A percentile compares a stretch with the other conserved stretches of the same genome.
These are phyloP conservation scores for Meandrina meandrites DNA, from an alignment of 92 coral and sea anemone genomes.

Conservation along the genomic window DNA sequence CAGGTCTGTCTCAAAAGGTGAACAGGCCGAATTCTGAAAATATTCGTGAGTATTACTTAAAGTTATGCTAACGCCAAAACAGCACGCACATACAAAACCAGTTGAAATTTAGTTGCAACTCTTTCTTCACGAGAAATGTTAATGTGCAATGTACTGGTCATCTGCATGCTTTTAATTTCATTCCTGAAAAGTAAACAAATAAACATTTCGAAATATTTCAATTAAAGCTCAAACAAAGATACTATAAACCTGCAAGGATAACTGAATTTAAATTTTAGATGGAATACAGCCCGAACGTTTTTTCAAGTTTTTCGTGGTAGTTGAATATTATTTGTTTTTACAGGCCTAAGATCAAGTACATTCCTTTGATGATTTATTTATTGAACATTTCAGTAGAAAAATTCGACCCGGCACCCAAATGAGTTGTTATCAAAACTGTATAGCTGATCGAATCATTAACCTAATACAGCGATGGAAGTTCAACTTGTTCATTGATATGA, in stretches of 20 bases:
- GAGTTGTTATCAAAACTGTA: neutral
- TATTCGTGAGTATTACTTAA: neutral
- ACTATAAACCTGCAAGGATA: neutral
- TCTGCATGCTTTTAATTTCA: conserved; percentile 5
- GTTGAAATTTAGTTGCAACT: neutral
- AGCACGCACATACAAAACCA: neutral
- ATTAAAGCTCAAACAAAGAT: neutral
- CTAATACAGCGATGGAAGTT: neutral
- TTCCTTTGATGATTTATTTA: conserved; percentile 26
- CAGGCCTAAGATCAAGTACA: neutral
- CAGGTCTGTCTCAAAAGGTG: neutral
- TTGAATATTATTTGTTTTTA: neutral
- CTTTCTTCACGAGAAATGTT: neutral
- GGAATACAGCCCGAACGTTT: neutral
- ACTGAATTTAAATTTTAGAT: neutral
- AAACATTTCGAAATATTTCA: conserved; percentile 18
- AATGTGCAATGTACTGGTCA: neutral
- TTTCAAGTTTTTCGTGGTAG: neutral
- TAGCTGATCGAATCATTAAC: neutral
- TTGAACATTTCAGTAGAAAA: neutral
- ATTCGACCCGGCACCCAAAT: neutral
- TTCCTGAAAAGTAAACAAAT: neutral
- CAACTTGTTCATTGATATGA: neutral
- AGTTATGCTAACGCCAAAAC: neutral
- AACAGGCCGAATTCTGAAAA: neutral